Evolutionary conservation across 2,113 vertebrate species (phyloP), one percentile per base, ranked within the genome.

Genomic region (Pimephales promelas): DNA sequence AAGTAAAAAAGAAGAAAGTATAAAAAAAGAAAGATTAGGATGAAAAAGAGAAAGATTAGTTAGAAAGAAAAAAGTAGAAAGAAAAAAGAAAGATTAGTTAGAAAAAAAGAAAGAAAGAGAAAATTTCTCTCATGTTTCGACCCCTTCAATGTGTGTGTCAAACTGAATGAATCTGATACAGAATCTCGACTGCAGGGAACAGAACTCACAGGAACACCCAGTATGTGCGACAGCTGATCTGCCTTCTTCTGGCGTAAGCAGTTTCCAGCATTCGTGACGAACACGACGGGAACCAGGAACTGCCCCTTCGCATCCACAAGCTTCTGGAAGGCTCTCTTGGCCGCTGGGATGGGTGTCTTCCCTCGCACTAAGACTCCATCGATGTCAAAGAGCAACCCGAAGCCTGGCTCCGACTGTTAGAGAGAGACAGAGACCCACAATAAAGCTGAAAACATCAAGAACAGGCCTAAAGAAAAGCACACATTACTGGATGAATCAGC

Each of bases 261-360:
- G 75, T 95, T 96, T 84, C 96, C 96, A n/a, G 96, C 96, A 0
- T 97, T 98, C 24, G 97, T 98, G 84, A 98, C 95, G n/a, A 98
- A 98, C 0, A 98, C 95, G 0, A 96, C 94, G 20, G 97, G 97
- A 88, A 96, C 92, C 77, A 94, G 64, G 87, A 97, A 96, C 9
- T 94, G 93, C 34, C 95, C 94, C 81, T 92, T 92, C 64, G 82
- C 34, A 62, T 95, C 91, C 77, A 96, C 87, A 7, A 98, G 94
- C 88, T 96, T 97, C n/a, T 82, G 92, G 31, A 98, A 95, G 57
- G 96, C 96, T 57, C 91, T 92, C 22, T 79, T 93, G 31, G 96
- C 96, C 0, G 95, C 95, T 0, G 96, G 95, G 64, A 97, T 95
- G 0, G 96, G 94, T 0, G 93, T 93, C 74, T 90, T 94, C 2